These are phyloP conservation scores for Maniola hyperantus DNA, from an alignment of 2,888 invertebrate species.

Conservation along the genomic window DNA sequence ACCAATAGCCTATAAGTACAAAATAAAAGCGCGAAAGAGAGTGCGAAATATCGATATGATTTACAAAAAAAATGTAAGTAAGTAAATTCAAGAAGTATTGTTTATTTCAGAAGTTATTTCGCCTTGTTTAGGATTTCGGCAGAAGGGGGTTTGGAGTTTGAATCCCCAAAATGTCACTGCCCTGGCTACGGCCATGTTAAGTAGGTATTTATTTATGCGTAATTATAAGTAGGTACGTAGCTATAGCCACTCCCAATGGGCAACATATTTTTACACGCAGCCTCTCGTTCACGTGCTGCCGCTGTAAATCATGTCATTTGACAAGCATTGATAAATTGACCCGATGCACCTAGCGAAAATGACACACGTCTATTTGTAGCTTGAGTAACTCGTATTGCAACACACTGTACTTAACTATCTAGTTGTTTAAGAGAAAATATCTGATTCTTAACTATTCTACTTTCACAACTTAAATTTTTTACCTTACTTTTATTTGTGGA, in stretches of 20 bases:
- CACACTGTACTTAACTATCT: slow-evolving; percentile 22
- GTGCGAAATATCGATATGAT: too few relatives aligned
- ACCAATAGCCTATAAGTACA: too few relatives aligned
- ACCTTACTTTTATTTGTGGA: slow-evolving; percentile 25
- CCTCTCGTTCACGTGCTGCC: slow-evolving; percentile 45
- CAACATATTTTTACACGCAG: slow-evolving; percentile 40
- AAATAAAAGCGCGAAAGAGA: too few relatives aligned
- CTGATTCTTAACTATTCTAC: slow-evolving; percentile 24
- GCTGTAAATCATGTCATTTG: slow-evolving; percentile 57
- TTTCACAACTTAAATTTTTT: slow-evolving; percentile 30
- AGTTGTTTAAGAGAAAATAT: slow-evolving; percentile 23
- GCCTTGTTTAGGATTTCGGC: too few relatives aligned
- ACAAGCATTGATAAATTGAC: slow-evolving; percentile 59
- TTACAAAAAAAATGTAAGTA: too few relatives aligned
- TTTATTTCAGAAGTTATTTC: too few relatives aligned
- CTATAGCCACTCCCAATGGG: slow-evolving; percentile 38
- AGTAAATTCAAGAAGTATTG: too few relatives aligned
- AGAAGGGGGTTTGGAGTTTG: too few relatives aligned
- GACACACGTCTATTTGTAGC: slow-evolving; percentile 33
- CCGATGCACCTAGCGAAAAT: slow-evolving; percentile 47
- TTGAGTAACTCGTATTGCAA: slow-evolving; percentile 25
- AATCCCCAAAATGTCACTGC: too few relatives aligned
- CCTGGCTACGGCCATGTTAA: too few relatives aligned
- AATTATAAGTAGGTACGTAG: slow-evolving; percentile 24
- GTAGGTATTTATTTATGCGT: slow-evolving; percentile 7